Evolutionary conservation across 1,140 invertebrate species (phyloP).

Genomic region (Mercenaria mercenaria): DNA sequence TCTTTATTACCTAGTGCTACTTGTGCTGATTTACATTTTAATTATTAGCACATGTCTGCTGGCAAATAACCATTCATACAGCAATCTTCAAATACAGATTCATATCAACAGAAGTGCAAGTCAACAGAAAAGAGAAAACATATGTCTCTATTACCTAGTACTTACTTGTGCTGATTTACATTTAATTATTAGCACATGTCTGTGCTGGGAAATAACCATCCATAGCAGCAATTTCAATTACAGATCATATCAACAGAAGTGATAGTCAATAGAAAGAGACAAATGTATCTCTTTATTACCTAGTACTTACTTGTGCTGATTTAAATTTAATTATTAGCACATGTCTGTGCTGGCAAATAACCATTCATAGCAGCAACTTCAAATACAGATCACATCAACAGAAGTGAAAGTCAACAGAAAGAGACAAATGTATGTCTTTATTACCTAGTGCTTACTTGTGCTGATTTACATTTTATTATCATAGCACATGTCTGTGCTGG

Average conservation of each 20-base stretch:
- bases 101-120: too few relatives aligned
- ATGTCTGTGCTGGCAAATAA: not conserved
- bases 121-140: too few relatives aligned
- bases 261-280: too few relatives aligned
- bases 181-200: too few relatives aligned
- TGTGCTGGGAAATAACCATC: too few relatives aligned
- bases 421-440: too few relatives aligned
- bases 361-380: not conserved
- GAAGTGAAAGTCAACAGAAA: too few relatives aligned
- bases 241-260: too few relatives aligned
- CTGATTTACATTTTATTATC: not conserved
- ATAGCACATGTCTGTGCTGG: conserved; percentile 58
- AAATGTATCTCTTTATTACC: not conserved
- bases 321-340: not conserved
- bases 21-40: not conserved
- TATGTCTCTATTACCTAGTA: not conserved
- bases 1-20: not conserved
- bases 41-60: not conserved
- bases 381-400: too few relatives aligned
- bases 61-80: not conserved
- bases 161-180: not conserved
- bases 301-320: not conserved
- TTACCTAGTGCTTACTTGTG: conserved; percentile 4
- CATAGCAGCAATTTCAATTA: too few relatives aligned
- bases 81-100: not conserved